Conservation (phyloP, 2,113 vertebrate genomes). For the Nicator chloris region DNA sequence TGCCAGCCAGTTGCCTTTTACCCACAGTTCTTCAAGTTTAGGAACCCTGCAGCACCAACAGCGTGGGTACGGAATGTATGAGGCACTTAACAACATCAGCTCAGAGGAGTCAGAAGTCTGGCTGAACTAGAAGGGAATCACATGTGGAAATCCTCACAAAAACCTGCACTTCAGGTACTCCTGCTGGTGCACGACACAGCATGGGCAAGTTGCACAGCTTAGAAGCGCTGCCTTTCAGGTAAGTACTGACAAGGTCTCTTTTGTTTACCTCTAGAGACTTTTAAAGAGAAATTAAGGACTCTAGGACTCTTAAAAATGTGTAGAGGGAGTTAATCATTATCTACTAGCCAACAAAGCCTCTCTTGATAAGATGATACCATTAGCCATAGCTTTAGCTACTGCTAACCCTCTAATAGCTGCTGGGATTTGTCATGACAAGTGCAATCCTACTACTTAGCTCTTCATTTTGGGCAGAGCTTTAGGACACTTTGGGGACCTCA, state of each 20-base stretch:
- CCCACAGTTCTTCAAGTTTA: background rate
- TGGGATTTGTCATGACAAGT: background rate
- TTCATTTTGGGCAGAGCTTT: background rate
- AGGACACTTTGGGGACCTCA: background rate
- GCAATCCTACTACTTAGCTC: background rate
- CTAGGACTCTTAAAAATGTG: background rate
- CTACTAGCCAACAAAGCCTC: background rate
- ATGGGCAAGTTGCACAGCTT: background rate
- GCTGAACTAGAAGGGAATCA: background rate
- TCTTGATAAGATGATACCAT: background rate
- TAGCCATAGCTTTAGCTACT: background rate
- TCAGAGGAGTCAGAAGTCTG: background rate
- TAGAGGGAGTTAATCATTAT: background rate
- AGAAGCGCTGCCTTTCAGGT: background rate
- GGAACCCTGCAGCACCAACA: background rate
- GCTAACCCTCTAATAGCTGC: background rate
- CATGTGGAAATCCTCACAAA: background rate
- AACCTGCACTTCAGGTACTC: background rate
- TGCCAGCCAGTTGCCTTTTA: background rate
- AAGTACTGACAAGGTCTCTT: background rate
- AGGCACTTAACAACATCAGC: constrained; percentile 20
- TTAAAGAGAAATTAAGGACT: background rate
- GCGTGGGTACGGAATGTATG: background rate
- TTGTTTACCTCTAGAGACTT: background rate
- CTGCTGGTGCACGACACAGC: background rate